Percentiles rank a stretch among this genome's conserved stretches.
phyloP scores from a whole-genome alignment of 2,797 vertebrate genomes.

The Hipposideros larvatus region DNA sequence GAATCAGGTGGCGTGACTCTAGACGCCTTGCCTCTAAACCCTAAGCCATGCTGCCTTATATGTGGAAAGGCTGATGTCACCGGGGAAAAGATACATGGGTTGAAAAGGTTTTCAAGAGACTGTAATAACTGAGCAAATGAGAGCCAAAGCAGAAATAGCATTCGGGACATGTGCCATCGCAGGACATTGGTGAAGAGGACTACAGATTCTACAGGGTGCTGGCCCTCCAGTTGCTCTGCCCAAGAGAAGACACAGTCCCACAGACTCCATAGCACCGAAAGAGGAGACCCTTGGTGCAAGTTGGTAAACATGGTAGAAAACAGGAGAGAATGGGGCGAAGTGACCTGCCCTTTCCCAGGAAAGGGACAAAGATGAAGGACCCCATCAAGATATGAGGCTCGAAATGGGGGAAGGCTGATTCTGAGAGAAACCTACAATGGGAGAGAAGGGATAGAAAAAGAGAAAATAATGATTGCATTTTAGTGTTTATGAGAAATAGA shows the following conservation, averaged over 20 bases:
- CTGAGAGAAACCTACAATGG: background rate
- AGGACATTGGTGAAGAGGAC: background rate
- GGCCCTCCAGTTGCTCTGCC: rapidly evolving
- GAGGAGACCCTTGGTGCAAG: background rate
- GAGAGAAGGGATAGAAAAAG: background rate
- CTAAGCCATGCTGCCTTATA: no score
- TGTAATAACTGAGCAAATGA: background rate
- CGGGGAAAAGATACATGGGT: background rate
- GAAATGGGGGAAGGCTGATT: background rate
- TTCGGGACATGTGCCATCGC: rapidly evolving
- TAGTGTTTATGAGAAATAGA: background rate
- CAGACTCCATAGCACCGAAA: background rate
- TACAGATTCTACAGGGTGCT: background rate
- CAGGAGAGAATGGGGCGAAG: background rate
- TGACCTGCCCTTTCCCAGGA: background rate
- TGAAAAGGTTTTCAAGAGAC: background rate
- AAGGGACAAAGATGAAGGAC: background rate
- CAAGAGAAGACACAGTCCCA: background rate
- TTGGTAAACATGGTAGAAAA: background rate
- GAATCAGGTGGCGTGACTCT: no score
- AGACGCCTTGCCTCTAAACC: background rate
- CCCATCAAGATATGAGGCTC: background rate
- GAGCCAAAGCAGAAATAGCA: background rate
- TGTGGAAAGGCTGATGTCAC: background rate
- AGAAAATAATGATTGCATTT: background rate